Evolutionary conservation across 35 echinoderm and acorn worm genomes (phyloP), one percentile per base, ranked within the genome.

Genomic region (Apostichopus japonicus): DNA sequence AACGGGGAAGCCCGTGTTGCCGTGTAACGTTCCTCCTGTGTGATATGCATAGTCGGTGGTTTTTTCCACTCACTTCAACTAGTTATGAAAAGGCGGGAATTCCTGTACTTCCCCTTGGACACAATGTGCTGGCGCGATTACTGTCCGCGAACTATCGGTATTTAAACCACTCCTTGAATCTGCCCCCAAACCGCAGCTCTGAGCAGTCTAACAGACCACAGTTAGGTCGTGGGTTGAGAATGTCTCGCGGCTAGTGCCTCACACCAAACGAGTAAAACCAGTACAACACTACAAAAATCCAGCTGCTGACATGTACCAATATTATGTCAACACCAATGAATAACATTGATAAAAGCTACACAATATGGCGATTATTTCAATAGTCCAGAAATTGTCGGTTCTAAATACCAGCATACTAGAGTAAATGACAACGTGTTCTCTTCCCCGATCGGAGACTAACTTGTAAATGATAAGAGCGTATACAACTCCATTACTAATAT

Each of bases 11-110:
- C 71, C 77, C 90, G 90, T 79, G 93, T 86, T 19, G 90, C 79
- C 83, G 82, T 65, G 67, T 90, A 93, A 58, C 89, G 95, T 62
- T 95, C 91, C 77, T 93, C 93, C 63, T 97, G 93, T 82, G 93
- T 97, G 80, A 97, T 96, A 95, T 97, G 96, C 96, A 97, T 97
- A 54, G 76, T 91, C 59, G 61, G 76, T 79, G 90, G 76, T 58
- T 67, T 88, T 89, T 75, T 72, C 72, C 54, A 91, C 90, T 56
- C 90, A 77, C 72, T 79, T 55, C 77, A 53, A 78, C 73, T 77
- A 53, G 52, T 77, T 56, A 91, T 91, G 71, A 91, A 91, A 91
- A 91, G 90, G 90, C 90, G 90, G 90, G 90, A 91, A 91, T 77
- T 91, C 90, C 90, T 91, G 15, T 89, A 91, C 77, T 91, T 91